Evolutionary conservation across 1,140 invertebrate genomes (phyloP).

Genomic region (Potamilus streckersoni): DNA sequence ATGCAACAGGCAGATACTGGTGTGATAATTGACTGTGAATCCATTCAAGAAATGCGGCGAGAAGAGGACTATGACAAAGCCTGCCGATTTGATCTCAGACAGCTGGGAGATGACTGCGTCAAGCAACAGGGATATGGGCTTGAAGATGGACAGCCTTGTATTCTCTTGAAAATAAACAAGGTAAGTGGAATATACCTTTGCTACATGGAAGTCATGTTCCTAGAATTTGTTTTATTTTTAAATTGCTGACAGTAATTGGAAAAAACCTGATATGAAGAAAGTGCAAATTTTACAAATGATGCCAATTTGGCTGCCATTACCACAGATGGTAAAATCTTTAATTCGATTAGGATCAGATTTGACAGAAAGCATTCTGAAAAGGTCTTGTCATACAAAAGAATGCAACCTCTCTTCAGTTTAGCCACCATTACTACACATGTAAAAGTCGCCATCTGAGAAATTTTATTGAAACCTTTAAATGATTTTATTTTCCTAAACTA

Average conservation of each 20-base stretch:
- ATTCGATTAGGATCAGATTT: no score
- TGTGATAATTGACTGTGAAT: conserved; percentile 37
- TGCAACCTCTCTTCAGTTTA: no score
- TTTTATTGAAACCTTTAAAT: no score
- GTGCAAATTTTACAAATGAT: no score
- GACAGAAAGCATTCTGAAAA: no score
- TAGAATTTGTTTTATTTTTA: background rate
- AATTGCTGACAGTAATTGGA: background rate
- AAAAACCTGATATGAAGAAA: background rate
- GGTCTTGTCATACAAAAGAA: no score
- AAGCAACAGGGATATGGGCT: conserved; percentile 64
- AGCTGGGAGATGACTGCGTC: conserved; percentile 54
- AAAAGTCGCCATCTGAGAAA: no score
- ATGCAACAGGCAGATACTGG: conserved; percentile 48
- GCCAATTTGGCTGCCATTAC: no score
- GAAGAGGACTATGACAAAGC: conserved; percentile 44
- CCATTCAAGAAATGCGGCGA: conserved; percentile 26
- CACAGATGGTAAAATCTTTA: no score
- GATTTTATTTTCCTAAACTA: no score
- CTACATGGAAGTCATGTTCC: background rate
- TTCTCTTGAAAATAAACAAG: conserved; percentile 64
- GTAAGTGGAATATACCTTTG: conserved; percentile 30
- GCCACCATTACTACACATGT: no score
- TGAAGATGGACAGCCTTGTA: conserved; percentile 60
- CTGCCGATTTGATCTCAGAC: conserved; percentile 50